Evolutionary conservation across 1,140 invertebrate species (phyloP).

Genomic region (Vanessa tameamea): DNA sequence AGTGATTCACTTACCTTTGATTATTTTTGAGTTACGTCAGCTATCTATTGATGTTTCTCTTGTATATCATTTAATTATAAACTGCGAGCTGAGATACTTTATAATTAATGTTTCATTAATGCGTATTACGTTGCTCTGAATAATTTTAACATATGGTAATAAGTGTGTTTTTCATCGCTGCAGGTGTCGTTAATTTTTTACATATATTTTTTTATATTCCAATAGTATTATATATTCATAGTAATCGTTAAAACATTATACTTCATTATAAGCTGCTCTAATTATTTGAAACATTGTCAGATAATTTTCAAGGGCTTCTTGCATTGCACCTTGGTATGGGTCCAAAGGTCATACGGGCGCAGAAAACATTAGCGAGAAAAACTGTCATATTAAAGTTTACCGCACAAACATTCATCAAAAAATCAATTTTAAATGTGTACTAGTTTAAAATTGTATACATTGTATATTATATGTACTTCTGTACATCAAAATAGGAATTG

Average conservation of each 20-base stretch:
- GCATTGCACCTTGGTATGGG: slow-evolving; percentile 27
- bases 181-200: neutral
- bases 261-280: neutral
- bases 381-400: slow-evolving; percentile 26
- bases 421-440: neutral
- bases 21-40: too few relatives aligned
- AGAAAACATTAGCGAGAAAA: slow-evolving; percentile 22
- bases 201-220: neutral
- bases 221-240: neutral
- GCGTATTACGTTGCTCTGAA: neutral
- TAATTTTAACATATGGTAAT: neutral
- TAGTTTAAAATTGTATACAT: neutral
- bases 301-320: slow-evolving; percentile 21
- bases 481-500: neutral
- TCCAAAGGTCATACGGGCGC: slow-evolving; percentile 32
- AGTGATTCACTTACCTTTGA: too few relatives aligned
- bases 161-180: neutral
- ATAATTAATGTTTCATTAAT: too few relatives aligned
- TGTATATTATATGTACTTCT: neutral
- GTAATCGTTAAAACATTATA: neutral
- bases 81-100: too few relatives aligned
- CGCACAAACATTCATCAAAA: neutral
- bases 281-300: neutral
- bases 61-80: too few relatives aligned
- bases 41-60: too few relatives aligned